Percentiles rank a stretch among this genome's conserved stretches.
These are phyloP conservation scores for Calyptommatus sinebrachiatus DNA, from an alignment of 2,113 vertebrate genomes.

Conservation along the genomic window DNA sequence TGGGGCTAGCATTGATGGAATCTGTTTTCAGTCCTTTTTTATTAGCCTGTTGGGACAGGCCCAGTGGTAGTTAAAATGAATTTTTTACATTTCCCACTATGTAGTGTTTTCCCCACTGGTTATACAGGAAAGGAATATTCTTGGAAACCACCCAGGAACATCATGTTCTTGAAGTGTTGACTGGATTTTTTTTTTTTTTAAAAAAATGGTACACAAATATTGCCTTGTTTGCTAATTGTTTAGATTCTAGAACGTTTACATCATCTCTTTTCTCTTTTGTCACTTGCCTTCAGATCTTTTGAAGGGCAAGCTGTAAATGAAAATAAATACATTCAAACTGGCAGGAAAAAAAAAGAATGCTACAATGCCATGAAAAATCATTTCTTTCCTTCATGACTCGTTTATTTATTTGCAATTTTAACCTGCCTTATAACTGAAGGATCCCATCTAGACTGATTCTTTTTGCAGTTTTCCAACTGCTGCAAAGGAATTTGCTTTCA, in stretches of 20 bases:
- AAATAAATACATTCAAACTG: not conserved
- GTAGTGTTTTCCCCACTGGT: not conserved
- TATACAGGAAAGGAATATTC: not conserved
- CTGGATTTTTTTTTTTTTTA: not conserved
- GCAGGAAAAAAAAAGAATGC: not conserved
- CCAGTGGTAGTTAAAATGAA: fast-evolving
- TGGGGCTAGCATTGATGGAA: too few species aligned
- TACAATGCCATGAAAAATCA: not conserved
- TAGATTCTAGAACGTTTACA: too few species aligned
- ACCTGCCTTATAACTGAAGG: too few species aligned
- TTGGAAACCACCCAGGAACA: conserved; percentile 1
- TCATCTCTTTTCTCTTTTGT: too few species aligned
- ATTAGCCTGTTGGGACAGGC: not conserved
- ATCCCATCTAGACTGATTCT: too few species aligned
- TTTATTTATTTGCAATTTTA: too few species aligned
- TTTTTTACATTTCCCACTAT: not conserved
- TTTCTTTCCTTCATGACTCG: too few species aligned
- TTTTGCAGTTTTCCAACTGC: too few species aligned
- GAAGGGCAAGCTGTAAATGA: too few species aligned
- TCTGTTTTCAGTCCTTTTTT: too few species aligned
- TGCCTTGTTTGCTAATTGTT: conserved; percentile 8
- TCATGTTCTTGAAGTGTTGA: not conserved
- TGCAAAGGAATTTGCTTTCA: too few species aligned
- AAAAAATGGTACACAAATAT: not conserved
- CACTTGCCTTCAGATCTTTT: too few species aligned